Evolutionary conservation across 2,113 vertebrate species (phyloP), one percentile per base, ranked within the genome.

Genomic region (Phasianus colchicus): DNA sequence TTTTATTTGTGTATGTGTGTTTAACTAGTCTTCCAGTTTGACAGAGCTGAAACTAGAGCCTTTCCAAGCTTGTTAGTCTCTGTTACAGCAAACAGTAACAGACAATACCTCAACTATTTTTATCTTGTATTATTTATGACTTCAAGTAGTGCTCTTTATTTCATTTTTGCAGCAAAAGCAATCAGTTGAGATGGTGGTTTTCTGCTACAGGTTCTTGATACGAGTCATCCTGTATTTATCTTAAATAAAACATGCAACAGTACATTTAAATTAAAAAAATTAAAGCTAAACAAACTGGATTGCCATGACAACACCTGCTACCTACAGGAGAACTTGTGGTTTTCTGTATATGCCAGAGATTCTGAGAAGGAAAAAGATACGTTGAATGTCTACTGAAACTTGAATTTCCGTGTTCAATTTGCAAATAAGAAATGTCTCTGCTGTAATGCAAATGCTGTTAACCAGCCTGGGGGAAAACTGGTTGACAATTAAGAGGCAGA

Each of bases 301-400:
- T 95, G 70, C 85, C 80, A 95, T 96, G 96, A 86, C 88, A 91
- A 95, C 90, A 58, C 54, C 25, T 32, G 36, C 48, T 91, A 45
- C 65, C 76, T 86, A 29, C 77, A 50, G 79, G 67, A 95, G 66
- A 34, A 93, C 40, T 64, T 82, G 27, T 55, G 52, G 48, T 82
- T 85, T 96, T 88, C 72, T 74, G 60, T 86, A 55, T 38, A 18
- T 57, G 34, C 38, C 20, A 57, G 88, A 72, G 34, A 61, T 2
- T 15, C 32, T 67, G 52, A 47, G 65, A 86, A 88, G 24, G 85
- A 67, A 47, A 93, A 85, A 93, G 67, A 70, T 91, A 38, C 12
- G 22, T 42, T 86, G 48, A 69, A 67, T 87, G 54, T 21, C 13
- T 0, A 1, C 66, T 69, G 76, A 78, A 96, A 95, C 36, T 79